Conservation (phyloP, 2,888 invertebrate species). For the Temnothorax ravouxi region DNA sequence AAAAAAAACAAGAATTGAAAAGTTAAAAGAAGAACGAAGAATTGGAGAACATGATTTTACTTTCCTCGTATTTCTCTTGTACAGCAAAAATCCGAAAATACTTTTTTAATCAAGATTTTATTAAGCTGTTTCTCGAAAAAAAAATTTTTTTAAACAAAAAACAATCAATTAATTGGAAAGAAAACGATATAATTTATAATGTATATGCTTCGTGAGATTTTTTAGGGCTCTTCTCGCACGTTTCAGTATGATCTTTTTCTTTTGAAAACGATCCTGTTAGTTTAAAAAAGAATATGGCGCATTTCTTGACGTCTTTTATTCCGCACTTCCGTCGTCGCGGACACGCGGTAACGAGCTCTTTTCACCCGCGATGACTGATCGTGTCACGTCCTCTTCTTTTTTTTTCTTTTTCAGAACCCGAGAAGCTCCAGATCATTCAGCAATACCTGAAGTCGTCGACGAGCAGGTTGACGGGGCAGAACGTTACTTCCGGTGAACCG, state of each 20-base stretch:
- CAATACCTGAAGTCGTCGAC: slow-evolving; percentile 83
- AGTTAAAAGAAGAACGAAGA: background rate
- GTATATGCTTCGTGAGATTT: background rate
- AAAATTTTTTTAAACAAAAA: background rate
- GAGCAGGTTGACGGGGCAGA: slow-evolving; percentile 65
- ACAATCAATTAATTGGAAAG: background rate
- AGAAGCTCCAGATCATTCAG: slow-evolving; percentile 84
- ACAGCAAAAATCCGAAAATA: background rate
- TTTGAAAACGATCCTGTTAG: background rate
- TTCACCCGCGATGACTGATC: slow-evolving; percentile 17
- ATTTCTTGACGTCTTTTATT: background rate
- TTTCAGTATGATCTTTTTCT: background rate
- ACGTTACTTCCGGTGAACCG: slow-evolving; percentile 51
- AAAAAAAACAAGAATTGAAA: background rate
- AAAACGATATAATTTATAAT: background rate
- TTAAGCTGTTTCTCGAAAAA: background rate
- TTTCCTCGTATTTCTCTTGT: background rate
- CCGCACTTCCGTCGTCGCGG: background rate
- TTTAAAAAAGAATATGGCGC: background rate
- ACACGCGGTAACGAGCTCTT: background rate
- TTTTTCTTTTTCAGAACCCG: slow-evolving; percentile 78
- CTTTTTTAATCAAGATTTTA: background rate
- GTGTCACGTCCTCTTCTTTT: background rate
- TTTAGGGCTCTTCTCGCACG: background rate
- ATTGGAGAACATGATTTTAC: background rate